Percentiles rank a stretch among this genome's conserved stretches.
phyloP scores from a whole-genome alignment of 2,888 invertebrate species.

The Hesperia comma region DNA sequence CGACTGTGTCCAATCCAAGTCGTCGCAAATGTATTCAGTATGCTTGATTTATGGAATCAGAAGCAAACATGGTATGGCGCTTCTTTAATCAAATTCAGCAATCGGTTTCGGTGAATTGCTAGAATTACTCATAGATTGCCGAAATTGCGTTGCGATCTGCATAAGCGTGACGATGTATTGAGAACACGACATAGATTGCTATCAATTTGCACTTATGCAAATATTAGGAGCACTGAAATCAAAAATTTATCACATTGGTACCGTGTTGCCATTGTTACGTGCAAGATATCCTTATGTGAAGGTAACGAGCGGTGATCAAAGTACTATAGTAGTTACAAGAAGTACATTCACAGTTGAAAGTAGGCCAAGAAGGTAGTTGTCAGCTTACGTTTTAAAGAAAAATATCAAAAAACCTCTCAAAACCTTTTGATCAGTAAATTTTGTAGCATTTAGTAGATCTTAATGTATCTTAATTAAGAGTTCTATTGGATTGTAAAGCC shows the following conservation, averaged over 20 bases:
- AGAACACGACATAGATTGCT: conserved; percentile 13
- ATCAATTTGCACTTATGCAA: conserved; percentile 11
- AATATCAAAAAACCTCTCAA: too few relatives aligned
- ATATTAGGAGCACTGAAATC: not conserved
- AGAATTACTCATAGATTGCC: conserved; percentile 20
- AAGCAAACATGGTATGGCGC: conserved; percentile 15
- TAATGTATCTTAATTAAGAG: too few relatives aligned
- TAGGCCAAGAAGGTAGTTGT: too few relatives aligned
- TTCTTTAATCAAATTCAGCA: conserved; percentile 16
- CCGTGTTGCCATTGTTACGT: too few relatives aligned
- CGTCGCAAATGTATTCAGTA: not conserved
- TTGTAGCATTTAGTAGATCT: too few relatives aligned
- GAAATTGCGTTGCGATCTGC: conserved; percentile 17
- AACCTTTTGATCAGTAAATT: too few relatives aligned
- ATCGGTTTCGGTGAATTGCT: conserved; percentile 22
- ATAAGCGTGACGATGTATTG: conserved; percentile 14
- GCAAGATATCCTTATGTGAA: too few relatives aligned
- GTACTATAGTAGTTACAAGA: too few relatives aligned
- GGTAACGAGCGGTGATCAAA: too few relatives aligned
- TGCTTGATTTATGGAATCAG: conserved; percentile 14
- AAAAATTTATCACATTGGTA: not conserved
- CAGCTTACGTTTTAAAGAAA: too few relatives aligned
- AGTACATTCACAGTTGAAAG: too few relatives aligned
- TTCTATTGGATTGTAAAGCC: too few relatives aligned
- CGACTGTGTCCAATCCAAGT: not conserved